Percentiles rank a stretch among this genome's conserved stretches.
phyloP scores from a whole-genome alignment of 2,888 invertebrate genomes.

The Tenthredo mesomela region DNA sequence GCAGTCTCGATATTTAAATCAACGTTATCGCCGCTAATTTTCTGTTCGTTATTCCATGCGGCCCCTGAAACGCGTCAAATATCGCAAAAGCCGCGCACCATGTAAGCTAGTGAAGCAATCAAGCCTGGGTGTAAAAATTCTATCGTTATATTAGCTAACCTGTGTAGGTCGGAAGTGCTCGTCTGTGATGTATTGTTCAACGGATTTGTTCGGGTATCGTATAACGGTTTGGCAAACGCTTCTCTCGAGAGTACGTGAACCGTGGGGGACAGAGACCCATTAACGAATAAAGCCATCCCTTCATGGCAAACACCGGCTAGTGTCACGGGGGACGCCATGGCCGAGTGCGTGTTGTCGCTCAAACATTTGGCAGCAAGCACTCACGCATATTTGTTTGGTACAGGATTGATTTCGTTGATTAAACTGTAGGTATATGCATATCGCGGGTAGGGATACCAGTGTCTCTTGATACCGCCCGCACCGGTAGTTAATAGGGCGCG shows the following conservation, averaged over 20 bases:
- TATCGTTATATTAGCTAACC: conserved; percentile 25
- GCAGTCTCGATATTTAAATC: neutral
- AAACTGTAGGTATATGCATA: conserved; percentile 18
- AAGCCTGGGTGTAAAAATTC: neutral
- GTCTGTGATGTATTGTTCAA: conserved; percentile 31
- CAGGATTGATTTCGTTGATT: conserved; percentile 50
- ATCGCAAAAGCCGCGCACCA: neutral
- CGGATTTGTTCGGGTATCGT: conserved; percentile 38
- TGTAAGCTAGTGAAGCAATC: neutral
- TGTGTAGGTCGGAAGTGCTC: neutral
- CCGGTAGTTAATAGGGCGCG: conserved; percentile 11
- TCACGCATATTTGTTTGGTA: conserved; percentile 49
- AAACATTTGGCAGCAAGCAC: conserved; percentile 48
- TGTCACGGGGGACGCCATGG: conserved; percentile 45
- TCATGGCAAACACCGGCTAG: conserved; percentile 39
- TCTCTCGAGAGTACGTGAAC: conserved; percentile 32
- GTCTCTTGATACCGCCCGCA: conserved; percentile 11
- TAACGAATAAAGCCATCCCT: conserved; percentile 50
- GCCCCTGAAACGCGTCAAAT: neutral
- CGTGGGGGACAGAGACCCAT: conserved; percentile 36
- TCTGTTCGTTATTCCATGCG: neutral
- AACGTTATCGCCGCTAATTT: neutral
- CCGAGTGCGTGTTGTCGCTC: conserved; percentile 48
- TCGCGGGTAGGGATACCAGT: conserved; percentile 10
- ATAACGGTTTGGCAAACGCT: conserved; percentile 46